Evolutionary conservation across 2,113 vertebrate species (phyloP), one percentile per base, ranked within the genome.

Genomic region (Colistium nudipinnis): DNA sequence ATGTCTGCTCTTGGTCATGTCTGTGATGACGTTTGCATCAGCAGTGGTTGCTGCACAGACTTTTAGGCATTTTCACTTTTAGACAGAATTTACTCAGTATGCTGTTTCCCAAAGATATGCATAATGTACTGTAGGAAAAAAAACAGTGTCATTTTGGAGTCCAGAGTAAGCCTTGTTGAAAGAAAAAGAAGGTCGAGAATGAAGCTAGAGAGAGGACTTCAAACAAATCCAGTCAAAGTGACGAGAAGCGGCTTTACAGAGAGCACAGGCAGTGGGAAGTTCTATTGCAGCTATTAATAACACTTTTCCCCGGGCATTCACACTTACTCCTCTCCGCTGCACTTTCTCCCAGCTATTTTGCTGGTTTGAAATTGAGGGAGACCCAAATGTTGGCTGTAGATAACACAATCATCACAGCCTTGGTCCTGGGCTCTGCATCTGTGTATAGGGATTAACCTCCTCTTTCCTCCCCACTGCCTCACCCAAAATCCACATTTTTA

Each of bases 351-450:
- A 95, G 95, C 94, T 93, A 93, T 95, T 95, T 94, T 94, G 94
- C 94, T 92, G 91, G 94, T 91, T 84, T 95, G 94, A 94, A 96
- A 96, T 96, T 88, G 93, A 94, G 91, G 94, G 92, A 94, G 94
- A 95, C 93, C 95, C 94, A 96, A 98, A 97, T 97, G 96, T 94
- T 95, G 94, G 91, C 91, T 65, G 89, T 93, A 96, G 96, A 98
- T 98, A 98, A 98, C 94, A 91, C 93, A 91, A 92, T 94, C 94
- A 94, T 94, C 91, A 93, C 90, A 94, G 93, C 90, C 93, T 90
- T 70, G 92, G 93, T 93, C 94, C 94, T 94, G 90, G 92, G 89
- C 94, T 90, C 86, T 53, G 93, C 93, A 91, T 93, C 92, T 80
- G 89, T 87, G 94, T 91, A 92, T 95, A 93, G 84, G 95, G 96